Percentiles rank a stretch among this genome's conserved stretches.
These are phyloP conservation scores for Mythimna vitellina DNA, from an alignment of 2,888 invertebrate species.

Conservation along the genomic window DNA sequence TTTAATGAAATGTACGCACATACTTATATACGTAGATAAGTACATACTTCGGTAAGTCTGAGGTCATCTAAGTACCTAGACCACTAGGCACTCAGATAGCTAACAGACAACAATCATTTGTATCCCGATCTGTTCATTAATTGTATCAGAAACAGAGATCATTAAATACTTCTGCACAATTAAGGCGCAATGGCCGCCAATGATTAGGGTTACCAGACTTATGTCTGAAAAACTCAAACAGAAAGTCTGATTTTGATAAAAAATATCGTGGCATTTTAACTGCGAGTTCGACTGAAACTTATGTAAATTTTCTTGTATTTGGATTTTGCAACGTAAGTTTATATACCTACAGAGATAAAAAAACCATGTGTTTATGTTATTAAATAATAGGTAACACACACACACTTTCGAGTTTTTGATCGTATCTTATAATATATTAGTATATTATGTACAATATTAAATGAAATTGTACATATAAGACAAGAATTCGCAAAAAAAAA, in stretches of 20 bases:
- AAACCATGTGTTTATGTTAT: no score
- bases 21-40: background rate
- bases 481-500: no score
- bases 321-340: no score
- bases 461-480: no score
- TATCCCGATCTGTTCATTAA: constrained; percentile 57
- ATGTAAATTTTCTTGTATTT: background rate
- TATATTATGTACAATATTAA: no score
- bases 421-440: no score
- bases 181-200: constrained; percentile 62
- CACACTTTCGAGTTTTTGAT: no score
- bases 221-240: background rate
- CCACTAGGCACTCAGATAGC: constrained; percentile 1
- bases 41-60: background rate
- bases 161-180: constrained; percentile 76
- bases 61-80: background rate
- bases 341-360: no score
- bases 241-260: background rate
- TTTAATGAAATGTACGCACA: background rate
- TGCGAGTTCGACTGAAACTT: background rate
- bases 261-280: background rate
- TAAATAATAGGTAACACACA: no score
- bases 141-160: constrained; percentile 67
- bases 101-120: constrained; percentile 18
- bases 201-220: constrained; percentile 9